Percentiles rank a stretch among this genome's conserved stretches.
Conservation (phyloP, 2,113 vertebrate species). For the Silurus meridionalis region DNA sequence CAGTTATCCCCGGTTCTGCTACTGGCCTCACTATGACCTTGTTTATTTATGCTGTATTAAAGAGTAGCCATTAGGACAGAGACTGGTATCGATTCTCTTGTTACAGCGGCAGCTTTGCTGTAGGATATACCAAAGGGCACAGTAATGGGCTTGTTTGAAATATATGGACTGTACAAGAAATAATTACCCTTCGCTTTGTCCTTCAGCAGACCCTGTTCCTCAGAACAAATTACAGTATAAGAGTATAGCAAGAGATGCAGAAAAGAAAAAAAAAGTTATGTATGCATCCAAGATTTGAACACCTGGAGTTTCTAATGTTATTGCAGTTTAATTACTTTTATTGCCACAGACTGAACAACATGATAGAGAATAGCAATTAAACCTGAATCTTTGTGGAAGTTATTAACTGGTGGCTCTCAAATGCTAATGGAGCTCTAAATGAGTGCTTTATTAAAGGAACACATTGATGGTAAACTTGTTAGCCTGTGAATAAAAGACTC, state of each 20-base stretch:
- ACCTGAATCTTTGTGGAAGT: background rate
- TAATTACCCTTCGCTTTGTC: constrained; percentile 27
- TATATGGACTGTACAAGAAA: constrained; percentile 36
- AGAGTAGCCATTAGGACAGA: constrained; percentile 31
- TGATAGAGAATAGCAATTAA: background rate
- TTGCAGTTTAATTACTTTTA: background rate
- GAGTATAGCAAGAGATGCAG: background rate
- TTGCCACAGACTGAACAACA: background rate
- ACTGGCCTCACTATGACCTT: constrained; percentile 18
- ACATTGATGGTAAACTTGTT: background rate
- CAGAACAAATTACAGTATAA: background rate
- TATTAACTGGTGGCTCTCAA: background rate
- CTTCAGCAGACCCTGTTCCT: constrained; percentile 12
- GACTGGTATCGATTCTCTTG: constrained; percentile 34
- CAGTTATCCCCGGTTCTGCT: constrained; percentile 2
- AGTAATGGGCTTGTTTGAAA: constrained; percentile 11
- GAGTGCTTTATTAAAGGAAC: background rate
- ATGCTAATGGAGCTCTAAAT: background rate
- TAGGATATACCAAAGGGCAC: constrained; percentile 31
- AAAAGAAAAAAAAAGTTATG: background rate
- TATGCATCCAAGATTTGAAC: background rate
- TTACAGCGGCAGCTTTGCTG: constrained; percentile 22
- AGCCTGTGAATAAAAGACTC: background rate
- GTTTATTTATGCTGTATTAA: constrained; percentile 38
- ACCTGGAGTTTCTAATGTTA: background rate